A percentile compares a stretch with the other conserved stretches of the same genome.
Conservation (phyloP, 2,797 vertebrate genomes). For the Falco cherrug region DNA sequence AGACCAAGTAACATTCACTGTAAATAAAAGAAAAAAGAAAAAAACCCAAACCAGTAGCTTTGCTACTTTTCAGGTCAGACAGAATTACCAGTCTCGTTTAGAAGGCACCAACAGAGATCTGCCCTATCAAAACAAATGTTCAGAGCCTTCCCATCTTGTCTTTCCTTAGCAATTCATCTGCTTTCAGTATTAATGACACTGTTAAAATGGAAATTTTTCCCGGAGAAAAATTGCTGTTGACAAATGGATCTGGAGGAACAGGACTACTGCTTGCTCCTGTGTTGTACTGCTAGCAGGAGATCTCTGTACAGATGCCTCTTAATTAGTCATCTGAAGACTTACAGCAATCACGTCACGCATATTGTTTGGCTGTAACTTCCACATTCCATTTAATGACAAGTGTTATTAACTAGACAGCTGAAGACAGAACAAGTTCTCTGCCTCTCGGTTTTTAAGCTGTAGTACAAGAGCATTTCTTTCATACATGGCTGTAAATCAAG, state of each 20-base stretch:
- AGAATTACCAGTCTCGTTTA: slow-evolving; percentile 11
- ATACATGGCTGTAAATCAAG: slow-evolving; percentile 61
- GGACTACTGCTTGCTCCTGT: slow-evolving; percentile 27
- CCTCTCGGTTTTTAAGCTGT: slow-evolving; percentile 46
- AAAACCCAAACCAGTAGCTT: not conserved
- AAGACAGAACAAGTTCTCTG: slow-evolving; percentile 60
- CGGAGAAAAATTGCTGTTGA: slow-evolving; percentile 40
- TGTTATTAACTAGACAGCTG: slow-evolving; percentile 70
- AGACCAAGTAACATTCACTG: not conserved
- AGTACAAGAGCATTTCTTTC: slow-evolving; percentile 40
- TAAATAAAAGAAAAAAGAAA: not conserved
- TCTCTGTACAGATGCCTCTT: slow-evolving; percentile 60
- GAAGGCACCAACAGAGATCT: slow-evolving; percentile 33
- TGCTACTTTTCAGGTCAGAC: slow-evolving; percentile 30
- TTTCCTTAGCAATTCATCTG: slow-evolving; percentile 4
- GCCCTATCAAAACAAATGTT: slow-evolving; percentile 51
- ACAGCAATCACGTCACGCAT: slow-evolving; percentile 56
- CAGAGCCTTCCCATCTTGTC: not conserved
- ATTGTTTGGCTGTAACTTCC: slow-evolving; percentile 69
- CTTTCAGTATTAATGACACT: not conserved
- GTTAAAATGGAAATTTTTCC: slow-evolving; percentile 20
- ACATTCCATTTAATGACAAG: slow-evolving; percentile 68
- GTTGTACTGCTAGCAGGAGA: slow-evolving; percentile 54
- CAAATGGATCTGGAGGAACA: slow-evolving; percentile 40
- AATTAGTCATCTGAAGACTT: slow-evolving; percentile 71